A percentile compares a stretch with the other conserved stretches of the same genome.
These are phyloP conservation scores for Cliona cf. orientalis DNA, from an alignment of 37 sponge, comb jelly and placozoan species.

Conservation along the genomic window DNA sequence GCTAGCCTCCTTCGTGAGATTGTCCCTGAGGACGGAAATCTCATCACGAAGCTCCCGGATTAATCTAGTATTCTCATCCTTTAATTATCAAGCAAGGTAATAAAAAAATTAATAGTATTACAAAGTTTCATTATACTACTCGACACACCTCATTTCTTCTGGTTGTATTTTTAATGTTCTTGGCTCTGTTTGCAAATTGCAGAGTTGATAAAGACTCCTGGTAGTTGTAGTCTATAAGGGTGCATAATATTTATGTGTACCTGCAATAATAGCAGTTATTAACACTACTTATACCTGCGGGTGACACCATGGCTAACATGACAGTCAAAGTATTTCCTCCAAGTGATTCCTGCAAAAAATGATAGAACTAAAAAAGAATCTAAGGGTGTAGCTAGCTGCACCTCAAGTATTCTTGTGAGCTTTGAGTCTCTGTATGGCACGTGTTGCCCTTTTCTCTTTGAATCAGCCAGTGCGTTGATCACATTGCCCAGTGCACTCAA, in stretches of 20 bases:
- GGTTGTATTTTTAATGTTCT: constrained; percentile 31
- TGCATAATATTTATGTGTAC: neutral
- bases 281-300: constrained; percentile 2
- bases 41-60: constrained; percentile 7
- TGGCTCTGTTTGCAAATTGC: constrained; percentile 55
- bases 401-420: constrained; percentile 40
- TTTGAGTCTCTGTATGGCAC: constrained; percentile 60
- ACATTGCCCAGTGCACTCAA: constrained; percentile 43
- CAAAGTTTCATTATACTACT: neutral
- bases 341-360: neutral
- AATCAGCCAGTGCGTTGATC: constrained; percentile 53
- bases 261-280: neutral
- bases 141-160: constrained; percentile 1
- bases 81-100: neutral
- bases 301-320: constrained; percentile 12
- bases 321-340: constrained; percentile 2
- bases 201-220: constrained; percentile 37
- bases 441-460: constrained; percentile 14
- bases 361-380: neutral
- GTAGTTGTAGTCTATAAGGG: constrained; percentile 4
- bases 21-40: neutral
- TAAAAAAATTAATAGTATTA: too few species aligned
- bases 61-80: constrained; percentile 19
- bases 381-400: neutral
- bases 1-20: neutral